phyloP scores from a whole-genome alignment of 2,797 vertebrate species.

The Bradypodion ventrale region DNA sequence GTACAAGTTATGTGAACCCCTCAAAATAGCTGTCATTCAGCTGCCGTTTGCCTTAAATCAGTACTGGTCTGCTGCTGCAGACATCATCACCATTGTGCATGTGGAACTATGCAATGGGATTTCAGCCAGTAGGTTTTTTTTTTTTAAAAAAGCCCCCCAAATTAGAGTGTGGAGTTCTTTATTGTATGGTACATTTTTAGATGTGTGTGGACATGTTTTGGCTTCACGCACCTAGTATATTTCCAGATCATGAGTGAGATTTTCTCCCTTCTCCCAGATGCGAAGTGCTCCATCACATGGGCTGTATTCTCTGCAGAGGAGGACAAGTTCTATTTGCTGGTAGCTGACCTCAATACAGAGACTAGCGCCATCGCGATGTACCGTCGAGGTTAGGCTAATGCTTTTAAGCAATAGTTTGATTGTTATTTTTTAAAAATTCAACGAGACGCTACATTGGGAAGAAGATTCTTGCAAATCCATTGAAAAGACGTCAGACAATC shows the following conservation, averaged over 20 bases:
- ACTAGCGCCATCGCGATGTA: not conserved
- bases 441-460: not conserved
- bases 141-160: not conserved
- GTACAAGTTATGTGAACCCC: too few species aligned
- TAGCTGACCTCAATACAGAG: rapidly evolving
- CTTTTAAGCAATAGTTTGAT: not conserved
- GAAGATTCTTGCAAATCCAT: too few species aligned
- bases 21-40: too few species aligned
- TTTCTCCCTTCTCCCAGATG: not conserved
- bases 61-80: too few species aligned
- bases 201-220: not conserved
- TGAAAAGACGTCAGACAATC: not conserved
- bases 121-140: not conserved
- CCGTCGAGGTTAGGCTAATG: not conserved
- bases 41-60: too few species aligned
- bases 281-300: constrained; percentile 5
- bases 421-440: not conserved
- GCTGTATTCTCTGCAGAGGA: rapidly evolving
- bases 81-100: too few species aligned
- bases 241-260: not conserved
- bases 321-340: not conserved
- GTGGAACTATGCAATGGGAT: too few species aligned
- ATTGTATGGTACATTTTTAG: not conserved
- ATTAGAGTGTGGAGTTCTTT: not conserved
- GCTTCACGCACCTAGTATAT: not conserved